Evolutionary conservation across 2,113 vertebrate genomes (phyloP), one percentile per base, ranked within the genome.

Genomic region (Fregetta grallaria): DNA sequence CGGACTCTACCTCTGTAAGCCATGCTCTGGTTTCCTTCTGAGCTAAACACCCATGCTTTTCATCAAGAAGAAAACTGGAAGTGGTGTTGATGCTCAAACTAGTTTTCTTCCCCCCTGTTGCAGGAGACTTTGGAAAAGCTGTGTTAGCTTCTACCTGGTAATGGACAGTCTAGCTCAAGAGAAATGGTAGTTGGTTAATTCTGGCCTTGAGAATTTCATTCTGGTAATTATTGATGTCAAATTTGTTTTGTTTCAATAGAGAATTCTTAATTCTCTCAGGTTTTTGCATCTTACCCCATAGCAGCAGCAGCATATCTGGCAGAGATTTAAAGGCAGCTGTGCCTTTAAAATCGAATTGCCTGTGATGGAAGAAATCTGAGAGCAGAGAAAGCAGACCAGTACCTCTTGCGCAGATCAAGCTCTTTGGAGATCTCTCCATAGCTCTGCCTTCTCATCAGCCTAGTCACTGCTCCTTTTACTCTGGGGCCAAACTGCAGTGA

Each of bases 331-430:
- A 72, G 67, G 95, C 92, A 91, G 86, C 91, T 95, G 86, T 63
- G 40, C 58, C 93, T 97, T 96, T 90, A 91, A 92, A 53, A 75
- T 32, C 47, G 53, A 29, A 75, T 94, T 83, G 77, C 77, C 61
- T 80, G 49, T 42, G 94, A 79, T 89, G 88, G 86, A 90, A 82
- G 96, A 97, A 96, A 97, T 52, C 67, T 71, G 91, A 92, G 91
- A 95, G 79, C 90, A 67, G 70, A 93, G 47, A 25, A 9, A 66
- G 25, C 77, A 87, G 63, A 75, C 53, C 22, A 20, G 15, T 40
- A 53, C 71, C 59, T 78, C 56, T 38, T 84, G 66, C 13, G 49
- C 65, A 67, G 52, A 40, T 34, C 72, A 38, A 13, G 38, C 78
- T 61, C 67, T 6, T 44, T 16, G 67, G 45, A 78, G 68, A 77